A percentile compares a stretch with the other conserved stretches of the same genome.
Evolutionary conservation across 2,888 invertebrate species (phyloP).

Genomic region (Nematopogon swammerdamellus): DNA sequence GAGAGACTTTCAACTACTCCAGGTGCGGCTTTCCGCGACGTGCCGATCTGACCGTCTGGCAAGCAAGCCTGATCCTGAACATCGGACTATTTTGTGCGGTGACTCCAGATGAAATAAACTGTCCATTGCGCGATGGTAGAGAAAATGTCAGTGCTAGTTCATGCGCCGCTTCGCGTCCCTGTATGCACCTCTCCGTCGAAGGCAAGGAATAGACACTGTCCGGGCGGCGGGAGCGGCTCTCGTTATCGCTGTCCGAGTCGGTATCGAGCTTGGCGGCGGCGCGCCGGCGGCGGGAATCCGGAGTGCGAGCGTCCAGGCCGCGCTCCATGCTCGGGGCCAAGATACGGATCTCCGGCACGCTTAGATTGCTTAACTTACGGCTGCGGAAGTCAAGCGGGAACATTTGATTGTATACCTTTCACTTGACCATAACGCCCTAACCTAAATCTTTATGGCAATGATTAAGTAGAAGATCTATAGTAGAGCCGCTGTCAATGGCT

Average conservation of each 20-base stretch:
- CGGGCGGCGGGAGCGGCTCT: slow-evolving; percentile 7
- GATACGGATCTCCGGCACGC: slow-evolving; percentile 78
- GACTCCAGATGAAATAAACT: too few species aligned
- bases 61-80: too few species aligned
- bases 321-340: slow-evolving; percentile 79
- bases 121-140: too few species aligned
- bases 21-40: too few species aligned
- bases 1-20: too few species aligned
- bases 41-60: too few species aligned
- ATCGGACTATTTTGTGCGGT: too few species aligned
- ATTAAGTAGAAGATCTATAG: too few species aligned
- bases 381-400: slow-evolving; percentile 29
- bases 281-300: slow-evolving; percentile 19
- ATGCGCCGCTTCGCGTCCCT: background rate
- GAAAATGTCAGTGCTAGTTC: background rate
- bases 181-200: slow-evolving; percentile 37
- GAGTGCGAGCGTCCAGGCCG: slow-evolving; percentile 61
- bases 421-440: too few species aligned
- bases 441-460: too few species aligned
- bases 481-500: too few species aligned
- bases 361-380: slow-evolving; percentile 71
- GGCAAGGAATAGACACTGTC: slow-evolving; percentile 53
- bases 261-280: slow-evolving; percentile 9
- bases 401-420: too few species aligned
- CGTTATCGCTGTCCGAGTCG: background rate